Base-by-base conservation (phyloP, 1,140 invertebrate species). In the Drosophila hydei region DNA sequence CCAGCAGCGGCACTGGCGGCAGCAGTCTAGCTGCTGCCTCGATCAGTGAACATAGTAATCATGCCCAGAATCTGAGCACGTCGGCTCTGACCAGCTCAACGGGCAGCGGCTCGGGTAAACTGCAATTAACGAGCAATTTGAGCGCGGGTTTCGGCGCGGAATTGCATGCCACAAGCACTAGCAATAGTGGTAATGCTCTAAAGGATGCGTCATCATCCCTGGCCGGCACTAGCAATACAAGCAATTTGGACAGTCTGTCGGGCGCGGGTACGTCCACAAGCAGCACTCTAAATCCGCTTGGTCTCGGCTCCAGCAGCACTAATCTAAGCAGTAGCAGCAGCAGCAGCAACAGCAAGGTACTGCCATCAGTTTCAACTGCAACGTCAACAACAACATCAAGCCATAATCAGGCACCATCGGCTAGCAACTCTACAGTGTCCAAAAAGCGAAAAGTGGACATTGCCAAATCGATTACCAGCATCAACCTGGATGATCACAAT, bases 371-470 rank as follows among this genome's bases (percentile, higher is more conserved):
- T 3, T 50, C 79, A 14, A 42, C 56, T 27, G 58, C 61, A 18
- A 36, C 55, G 33, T 54, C 59, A 2, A 67, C 76, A 25, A 48
- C 67, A 25, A 23, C 64, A 5, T 47, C 64, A 16, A 68, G 25
- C 38, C 64, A 58, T 58, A 48, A 47, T 55, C 36, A 64, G 33
- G 4, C 45, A 11, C 16, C 75, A 4, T 43, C 55, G 2, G 60
- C 64, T 0, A 64, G 48, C 56, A 79, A 54, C 25, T 73, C 61
- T 19, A 43, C 63, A 6, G 63, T 48, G 14, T 78, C 77, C 0
- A 91, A 91, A 56, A 91, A 91, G 23, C 72, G 90, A 3, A 91
- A 91, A 60, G 78, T 73, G 2, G 90, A 91, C 25, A 62, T 52
- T 3, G 38, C 40, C 3, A 90, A 89, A 45, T 70, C 81, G 23